Conservation (phyloP, 2,888 invertebrate genomes). For the Meiosimyza platycephala region DNA sequence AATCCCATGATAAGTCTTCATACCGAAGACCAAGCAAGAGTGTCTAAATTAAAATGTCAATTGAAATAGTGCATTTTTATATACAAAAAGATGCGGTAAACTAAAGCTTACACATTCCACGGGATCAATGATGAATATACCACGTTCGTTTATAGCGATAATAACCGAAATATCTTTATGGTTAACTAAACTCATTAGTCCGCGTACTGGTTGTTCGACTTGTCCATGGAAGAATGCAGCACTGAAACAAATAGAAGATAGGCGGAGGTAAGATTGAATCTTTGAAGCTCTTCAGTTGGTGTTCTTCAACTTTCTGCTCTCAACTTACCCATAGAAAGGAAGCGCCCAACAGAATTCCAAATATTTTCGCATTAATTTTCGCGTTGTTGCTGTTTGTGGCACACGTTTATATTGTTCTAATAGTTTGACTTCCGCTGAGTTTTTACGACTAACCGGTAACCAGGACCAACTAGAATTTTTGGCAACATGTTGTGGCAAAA, state of each 20-base stretch:
- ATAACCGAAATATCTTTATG: conserved; percentile 89
- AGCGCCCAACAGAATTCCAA: conserved; percentile 91
- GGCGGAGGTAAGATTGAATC: background rate
- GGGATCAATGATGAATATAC: conserved; percentile 88
- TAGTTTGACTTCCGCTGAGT: conserved; percentile 85
- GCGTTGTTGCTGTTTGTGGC: conserved; percentile 82
- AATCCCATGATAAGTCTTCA: conserved; percentile 93
- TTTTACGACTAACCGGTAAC: conserved; percentile 81
- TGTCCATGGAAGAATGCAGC: conserved; percentile 96
- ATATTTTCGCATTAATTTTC: conserved; percentile 89
- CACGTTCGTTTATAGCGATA: conserved; percentile 87
- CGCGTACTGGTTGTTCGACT: conserved; percentile 90
- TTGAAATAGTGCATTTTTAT: background rate
- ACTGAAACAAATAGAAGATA: conserved; percentile 68
- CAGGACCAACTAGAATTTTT: conserved; percentile 78
- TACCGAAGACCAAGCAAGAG: conserved; percentile 86
- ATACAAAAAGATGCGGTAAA: background rate
- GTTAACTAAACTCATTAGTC: conserved; percentile 84
- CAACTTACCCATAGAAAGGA: conserved; percentile 85
- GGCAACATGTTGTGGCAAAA: conserved; percentile 82
- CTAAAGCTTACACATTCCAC: conserved; percentile 79
- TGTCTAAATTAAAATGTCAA: conserved; percentile 70
- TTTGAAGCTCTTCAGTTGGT: background rate
- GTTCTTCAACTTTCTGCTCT: background rate
- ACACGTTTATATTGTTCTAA: conserved; percentile 89